Percentiles rank a stretch among this genome's conserved stretches.
These are phyloP conservation scores for Cerceris rybyensis DNA, from an alignment of 2,888 invertebrate genomes.

Conservation along the genomic window DNA sequence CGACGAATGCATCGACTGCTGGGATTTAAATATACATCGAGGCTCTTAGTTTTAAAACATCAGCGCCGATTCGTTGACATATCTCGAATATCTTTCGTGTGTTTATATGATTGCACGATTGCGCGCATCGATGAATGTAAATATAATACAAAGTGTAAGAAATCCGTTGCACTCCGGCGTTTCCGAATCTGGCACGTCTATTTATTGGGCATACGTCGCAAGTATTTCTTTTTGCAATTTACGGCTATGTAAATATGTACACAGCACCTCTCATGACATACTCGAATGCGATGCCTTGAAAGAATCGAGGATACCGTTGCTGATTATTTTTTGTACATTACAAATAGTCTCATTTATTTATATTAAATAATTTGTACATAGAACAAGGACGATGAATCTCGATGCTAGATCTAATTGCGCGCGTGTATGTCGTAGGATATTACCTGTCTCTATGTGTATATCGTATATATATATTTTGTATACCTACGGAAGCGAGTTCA, in stretches of 20 bases:
- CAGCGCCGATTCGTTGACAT: neutral
- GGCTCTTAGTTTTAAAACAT: constrained; percentile 51
- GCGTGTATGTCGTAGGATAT: constrained; percentile 24
- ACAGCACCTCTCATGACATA: constrained; percentile 69
- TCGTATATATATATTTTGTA: constrained; percentile 53
- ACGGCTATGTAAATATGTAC: constrained; percentile 62
- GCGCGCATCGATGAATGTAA: constrained; percentile 2
- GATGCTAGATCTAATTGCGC: constrained; percentile 30
- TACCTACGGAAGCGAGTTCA: constrained; percentile 39
- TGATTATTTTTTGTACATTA: constrained; percentile 74
- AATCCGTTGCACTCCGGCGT: neutral
- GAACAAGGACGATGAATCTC: constrained; percentile 43
- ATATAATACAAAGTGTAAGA: neutral
- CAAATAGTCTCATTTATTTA: constrained; percentile 75
- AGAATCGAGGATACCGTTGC: constrained; percentile 33
- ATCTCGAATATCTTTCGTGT: neutral
- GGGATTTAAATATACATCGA: constrained; percentile 35
- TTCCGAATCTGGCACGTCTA: neutral
- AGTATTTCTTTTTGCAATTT: constrained; percentile 37
- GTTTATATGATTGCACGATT: neutral
- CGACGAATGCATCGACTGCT: constrained; percentile 20
- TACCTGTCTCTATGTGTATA: constrained; percentile 12
- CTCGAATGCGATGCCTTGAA: constrained; percentile 36
- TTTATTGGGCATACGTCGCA: constrained; percentile 49
- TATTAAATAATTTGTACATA: constrained; percentile 78